Base-by-base conservation (phyloP, 2,797 vertebrate genomes). In the Cossypha dichroa region DNA sequence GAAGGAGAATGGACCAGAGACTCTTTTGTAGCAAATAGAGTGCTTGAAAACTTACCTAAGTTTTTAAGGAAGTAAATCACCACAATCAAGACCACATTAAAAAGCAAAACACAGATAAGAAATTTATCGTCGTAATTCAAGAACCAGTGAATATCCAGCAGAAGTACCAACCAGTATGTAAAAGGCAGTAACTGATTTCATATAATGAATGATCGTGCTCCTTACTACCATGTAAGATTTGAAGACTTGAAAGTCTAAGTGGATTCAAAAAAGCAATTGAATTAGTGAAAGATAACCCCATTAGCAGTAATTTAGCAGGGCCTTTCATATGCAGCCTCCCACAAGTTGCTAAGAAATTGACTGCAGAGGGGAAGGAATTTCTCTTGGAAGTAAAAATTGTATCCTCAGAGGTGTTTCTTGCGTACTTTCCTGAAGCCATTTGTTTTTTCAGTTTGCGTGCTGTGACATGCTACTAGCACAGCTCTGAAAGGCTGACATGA, bases 401-500 rank as follows among this genome's bases (percentile, higher is more conserved):
- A 85, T 56, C 15, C 45, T 60, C 69, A 7, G 31, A 72, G 14
- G n/a, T 29, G 11, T 36, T 78, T 74, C 34, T 46, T 86, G 38
- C 23, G 45, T 31, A 55, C 28, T 63, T 91, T 36, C 34, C 69
- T 48, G 17, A 88, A 83, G 34, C 68, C 5, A 11, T 55, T 62
- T 77, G 11, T 41, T n/a, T 45, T 67, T 55, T 19, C 59, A 63
- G 29, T 91, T 85, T 78, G 28, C 5, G 13, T 25, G 63, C 17
- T 11, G n/a, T 55, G 54, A 23, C n/a, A 15, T 0, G 18, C 33
- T 62, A 56, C 46, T 18, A 28, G 10, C 18, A n/a, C 0, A 2
- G 58, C 34, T 81, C 76, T 40, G 54, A 77, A 77, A 54, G 25
- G 38, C n/a, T 64, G 54, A 41, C 6, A 8, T 68, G 54, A 45